Base-by-base conservation (phyloP, 2,797 vertebrate genomes). In the Tapirus indicus region DNA sequence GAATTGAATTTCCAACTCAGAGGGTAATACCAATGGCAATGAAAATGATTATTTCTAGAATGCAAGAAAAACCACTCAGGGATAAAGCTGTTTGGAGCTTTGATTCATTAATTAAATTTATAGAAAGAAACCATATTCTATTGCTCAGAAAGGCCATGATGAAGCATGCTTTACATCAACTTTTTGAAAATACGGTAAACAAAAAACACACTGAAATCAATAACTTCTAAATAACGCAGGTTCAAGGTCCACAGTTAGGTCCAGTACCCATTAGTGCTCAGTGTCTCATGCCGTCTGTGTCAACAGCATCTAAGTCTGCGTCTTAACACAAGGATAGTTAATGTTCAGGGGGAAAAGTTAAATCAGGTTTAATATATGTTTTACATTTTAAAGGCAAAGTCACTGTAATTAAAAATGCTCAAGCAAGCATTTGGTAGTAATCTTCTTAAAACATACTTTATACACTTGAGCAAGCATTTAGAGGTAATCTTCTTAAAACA, bases 381-480 rank as follows among this genome's bases (percentile, higher is more conserved):
- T 17, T 27, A 41, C 72, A n/a, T 95, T 84, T 91, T 62, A 82
- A 96, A 95, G 88, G 58, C 38, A 66, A 92, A 93, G 35, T 68
- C 52, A 74, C 32, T 78, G 54, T 78, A 60, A 87, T 91, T 64
- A 87, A 83, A 89, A 95, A 64, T 35, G 49, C 27, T 93, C n/a
- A 93, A 58, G 71, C 44, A 93, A 54, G 27, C n/a, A 16, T 44
- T 71, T 86, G 23, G 35, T 52, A 58, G 17, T 95, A 69, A 41
- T 71, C 62, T 91, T 29, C 88, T 86, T 91, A 77, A 83, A 83
- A 82, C 17, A 52, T 14, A 32, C 10, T 41, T 64, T 82, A 23
- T 71, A 21, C 11, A 12, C n/a, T 84, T 38, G 74, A 79, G 20
- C 17, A 66, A 54, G 75, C 44, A 68, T 27, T 91, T 79, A 58